A percentile compares a stretch with the other conserved stretches of the same genome.
Evolutionary conservation across 2,888 invertebrate genomes (phyloP).

Genomic region (Tineola bisselliella): DNA sequence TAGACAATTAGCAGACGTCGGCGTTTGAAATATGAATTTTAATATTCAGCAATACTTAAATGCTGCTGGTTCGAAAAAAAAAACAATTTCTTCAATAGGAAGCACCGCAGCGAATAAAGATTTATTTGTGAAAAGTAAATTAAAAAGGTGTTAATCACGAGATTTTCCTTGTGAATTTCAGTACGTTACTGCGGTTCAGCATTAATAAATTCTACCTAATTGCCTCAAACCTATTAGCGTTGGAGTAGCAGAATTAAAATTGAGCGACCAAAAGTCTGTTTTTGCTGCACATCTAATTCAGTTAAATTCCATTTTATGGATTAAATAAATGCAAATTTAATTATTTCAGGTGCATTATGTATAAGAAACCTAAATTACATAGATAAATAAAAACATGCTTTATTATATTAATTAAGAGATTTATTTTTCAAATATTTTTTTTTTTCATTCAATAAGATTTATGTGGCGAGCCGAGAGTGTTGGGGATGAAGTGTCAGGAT

Average conservation of each 20-base stretch:
- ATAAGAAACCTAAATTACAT: too few relatives aligned
- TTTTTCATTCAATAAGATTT: slow-evolving; percentile 28
- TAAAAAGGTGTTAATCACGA: not conserved
- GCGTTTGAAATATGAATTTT: not conserved
- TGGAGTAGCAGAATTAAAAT: not conserved
- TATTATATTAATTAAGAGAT: too few relatives aligned
- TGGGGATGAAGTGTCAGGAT: slow-evolving; percentile 37
- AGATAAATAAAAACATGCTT: too few relatives aligned
- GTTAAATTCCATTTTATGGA: not conserved
- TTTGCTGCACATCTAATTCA: not conserved
- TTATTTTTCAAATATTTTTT: too few relatives aligned
- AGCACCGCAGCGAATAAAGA: not conserved
- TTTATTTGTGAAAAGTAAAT: too few relatives aligned
- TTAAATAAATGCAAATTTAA: too few relatives aligned
- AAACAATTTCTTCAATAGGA: not conserved
- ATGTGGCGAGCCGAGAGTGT: slow-evolving; percentile 44
- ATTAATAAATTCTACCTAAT: not conserved
- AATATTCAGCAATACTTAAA: not conserved
- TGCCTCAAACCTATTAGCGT: not conserved
- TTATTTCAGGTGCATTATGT: too few relatives aligned
- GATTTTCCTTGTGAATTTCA: not conserved
- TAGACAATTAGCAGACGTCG: not conserved
- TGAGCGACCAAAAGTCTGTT: not conserved
- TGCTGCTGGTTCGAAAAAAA: not conserved
- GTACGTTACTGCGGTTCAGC: not conserved